These are phyloP conservation scores for Phyllotis vaccarum DNA, from an alignment of 2,797 vertebrate genomes.

Conservation along the genomic window DNA sequence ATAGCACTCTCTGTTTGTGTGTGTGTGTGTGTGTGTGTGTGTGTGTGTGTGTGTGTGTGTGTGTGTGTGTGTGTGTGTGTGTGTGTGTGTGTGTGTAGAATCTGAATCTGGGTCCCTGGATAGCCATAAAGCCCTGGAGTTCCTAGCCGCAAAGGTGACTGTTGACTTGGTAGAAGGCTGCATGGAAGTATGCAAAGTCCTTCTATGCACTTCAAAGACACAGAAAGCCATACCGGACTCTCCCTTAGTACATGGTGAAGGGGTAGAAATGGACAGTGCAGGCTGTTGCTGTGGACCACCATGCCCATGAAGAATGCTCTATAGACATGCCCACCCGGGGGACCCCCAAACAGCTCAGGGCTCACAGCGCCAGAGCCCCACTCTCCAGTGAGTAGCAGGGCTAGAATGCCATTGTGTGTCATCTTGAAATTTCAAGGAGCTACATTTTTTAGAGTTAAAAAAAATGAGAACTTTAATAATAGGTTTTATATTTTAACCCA, in stretches of 20 bases:
- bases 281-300: fast-evolving
- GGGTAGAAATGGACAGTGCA: no score
- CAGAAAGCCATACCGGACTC: fast-evolving
- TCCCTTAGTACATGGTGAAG: neutral
- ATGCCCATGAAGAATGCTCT: fast-evolving
- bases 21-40: no score
- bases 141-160: fast-evolving
- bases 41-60: no score
- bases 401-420: fast-evolving
- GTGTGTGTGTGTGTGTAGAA: neutral
- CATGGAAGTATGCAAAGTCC: neutral
- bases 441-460: neutral
- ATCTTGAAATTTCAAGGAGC: neutral
- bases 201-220: neutral
- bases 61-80: no score
- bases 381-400: neutral
- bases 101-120: neutral
- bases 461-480: slow-evolving; percentile 14
- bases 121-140: fast-evolving
- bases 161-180: fast-evolving
- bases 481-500: slow-evolving; percentile 12
- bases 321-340: neutral
- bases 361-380: fast-evolving
- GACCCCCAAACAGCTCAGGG: neutral
- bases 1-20: neutral